Evolutionary conservation across 2,888 invertebrate species (phyloP), one percentile per base, ranked within the genome.

Genomic region (Metacarcinus magister): DNA sequence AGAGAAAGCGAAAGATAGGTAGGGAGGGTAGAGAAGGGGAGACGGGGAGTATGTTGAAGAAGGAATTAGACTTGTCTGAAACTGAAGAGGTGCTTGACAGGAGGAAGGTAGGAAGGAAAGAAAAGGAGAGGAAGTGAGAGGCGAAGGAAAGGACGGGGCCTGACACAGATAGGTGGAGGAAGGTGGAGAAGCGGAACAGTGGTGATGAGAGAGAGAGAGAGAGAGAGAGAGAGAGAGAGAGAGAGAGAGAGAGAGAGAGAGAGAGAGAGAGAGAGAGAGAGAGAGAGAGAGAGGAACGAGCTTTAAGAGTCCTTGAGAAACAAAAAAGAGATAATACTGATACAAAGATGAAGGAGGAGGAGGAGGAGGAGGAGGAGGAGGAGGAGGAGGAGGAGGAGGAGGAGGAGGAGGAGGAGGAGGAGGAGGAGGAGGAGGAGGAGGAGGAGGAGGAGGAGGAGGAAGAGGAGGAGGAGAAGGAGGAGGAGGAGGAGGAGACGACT

Each of bases 201-300:
- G 32, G 8, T 5, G 13, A 16, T 19, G 44, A 44, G 44, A 32
- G 39, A 44, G 90, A 44, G 90, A 32, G 28, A 43, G 91, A 91
- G 43, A 32, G 44, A 91, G 46, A 46, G 91, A 44, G 32, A 91
- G 46, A 46, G 91, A n/a, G 46, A 44, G 46, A 44, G 46, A 28
- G 43, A 90, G 46, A 46, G 43, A 28, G 46, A 46, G 44, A 91
- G 46, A n/a, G 91, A 46, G 91, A 91, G 46, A 44, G 91, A 91
- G 46, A 91, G 46, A 32, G 91, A 46, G 91, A 43, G 46, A 44
- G 44, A 43, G 91, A 91, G 91, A 44, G 82, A 82, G 82, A 82
- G 32, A 82, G 32, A 82, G 82, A 82, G 82, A 32, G 0, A 82
- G 32, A 82, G 82, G 32, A 82, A 67, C n/a, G n/a, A n/a, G 28